Evolutionary conservation across 2,888 invertebrate genomes (phyloP).

Genomic region (Rhimphoctona megacephalus): DNA sequence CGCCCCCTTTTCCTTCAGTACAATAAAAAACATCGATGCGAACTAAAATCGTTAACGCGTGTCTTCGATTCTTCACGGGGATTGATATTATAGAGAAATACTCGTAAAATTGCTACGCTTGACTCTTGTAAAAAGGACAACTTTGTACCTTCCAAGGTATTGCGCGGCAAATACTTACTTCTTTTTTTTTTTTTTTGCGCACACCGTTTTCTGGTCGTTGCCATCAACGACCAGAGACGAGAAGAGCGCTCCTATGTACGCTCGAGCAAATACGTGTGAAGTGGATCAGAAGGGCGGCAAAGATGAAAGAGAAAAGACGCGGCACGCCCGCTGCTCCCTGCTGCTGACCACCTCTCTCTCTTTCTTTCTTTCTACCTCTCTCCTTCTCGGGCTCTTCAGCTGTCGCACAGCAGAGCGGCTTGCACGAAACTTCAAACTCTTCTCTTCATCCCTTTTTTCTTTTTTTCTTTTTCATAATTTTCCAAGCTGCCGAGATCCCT

Average conservation of each 20-base stretch:
- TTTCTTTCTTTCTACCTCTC: slow-evolving; percentile 32
- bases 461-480: slow-evolving; percentile 5
- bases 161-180: background rate
- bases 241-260: slow-evolving; percentile 35
- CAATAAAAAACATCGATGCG: background rate
- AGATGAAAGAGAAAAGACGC: slow-evolving; percentile 72
- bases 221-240: slow-evolving; percentile 17
- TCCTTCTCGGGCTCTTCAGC: slow-evolving; percentile 10
- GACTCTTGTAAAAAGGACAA: background rate
- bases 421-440: background rate
- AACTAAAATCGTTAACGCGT: background rate
- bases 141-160: background rate
- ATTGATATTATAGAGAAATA: background rate
- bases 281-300: slow-evolving; percentile 74
- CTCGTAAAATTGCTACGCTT: background rate
- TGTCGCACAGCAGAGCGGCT: slow-evolving; percentile 6
- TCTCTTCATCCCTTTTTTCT: background rate
- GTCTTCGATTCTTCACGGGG: background rate
- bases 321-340: slow-evolving; percentile 51
- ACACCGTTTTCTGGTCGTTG: slow-evolving; percentile 8
- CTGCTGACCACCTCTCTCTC: slow-evolving; percentile 68
- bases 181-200: background rate
- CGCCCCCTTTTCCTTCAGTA: background rate
- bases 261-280: slow-evolving; percentile 75
- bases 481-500: background rate